Evolutionary conservation across 1,140 invertebrate genomes (phyloP).

Genomic region (Diploscapter pachys): DNA sequence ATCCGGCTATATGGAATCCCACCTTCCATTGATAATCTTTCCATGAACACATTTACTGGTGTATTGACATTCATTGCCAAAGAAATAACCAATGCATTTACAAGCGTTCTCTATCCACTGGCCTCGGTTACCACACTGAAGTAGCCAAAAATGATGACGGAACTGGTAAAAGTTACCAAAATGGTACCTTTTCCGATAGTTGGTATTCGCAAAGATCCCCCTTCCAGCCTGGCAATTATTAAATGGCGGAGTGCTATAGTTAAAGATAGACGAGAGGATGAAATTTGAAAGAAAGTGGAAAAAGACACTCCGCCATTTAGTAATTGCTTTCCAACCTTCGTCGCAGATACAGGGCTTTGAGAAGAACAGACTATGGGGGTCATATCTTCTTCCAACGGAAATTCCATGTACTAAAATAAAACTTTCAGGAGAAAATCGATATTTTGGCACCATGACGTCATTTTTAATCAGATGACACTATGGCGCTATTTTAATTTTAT

Average conservation of each 20-base stretch:
- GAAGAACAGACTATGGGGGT: conserved; percentile 31
- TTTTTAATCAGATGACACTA: too few species aligned
- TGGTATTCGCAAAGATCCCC: conserved; percentile 36
- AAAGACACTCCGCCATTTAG: too few species aligned
- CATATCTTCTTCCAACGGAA: conserved; percentile 24
- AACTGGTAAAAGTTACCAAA: background rate
- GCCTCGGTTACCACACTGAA: conserved; percentile 29
- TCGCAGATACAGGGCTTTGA: conserved; percentile 25
- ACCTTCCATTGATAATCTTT: conserved; percentile 21
- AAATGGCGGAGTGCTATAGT: too few species aligned
- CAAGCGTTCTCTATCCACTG: conserved; percentile 30
- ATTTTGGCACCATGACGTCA: too few species aligned
- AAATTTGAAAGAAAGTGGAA: too few species aligned
- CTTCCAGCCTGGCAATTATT: background rate
- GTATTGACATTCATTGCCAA: conserved; percentile 30
- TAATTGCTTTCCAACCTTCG: conserved; percentile 14
- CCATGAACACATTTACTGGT: conserved; percentile 25
- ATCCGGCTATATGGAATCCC: background rate
- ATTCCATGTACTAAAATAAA: conserved; percentile 17
- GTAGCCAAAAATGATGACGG: background rate
- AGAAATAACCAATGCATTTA: conserved; percentile 29
- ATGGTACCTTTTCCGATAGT: conserved; percentile 20
- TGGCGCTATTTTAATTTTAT: too few species aligned
- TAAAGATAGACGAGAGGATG: too few species aligned
- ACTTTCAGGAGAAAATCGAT: background rate